phyloP scores from a whole-genome alignment of 2,113 vertebrate genomes.

The Sarotherodon lohbergeri region DNA sequence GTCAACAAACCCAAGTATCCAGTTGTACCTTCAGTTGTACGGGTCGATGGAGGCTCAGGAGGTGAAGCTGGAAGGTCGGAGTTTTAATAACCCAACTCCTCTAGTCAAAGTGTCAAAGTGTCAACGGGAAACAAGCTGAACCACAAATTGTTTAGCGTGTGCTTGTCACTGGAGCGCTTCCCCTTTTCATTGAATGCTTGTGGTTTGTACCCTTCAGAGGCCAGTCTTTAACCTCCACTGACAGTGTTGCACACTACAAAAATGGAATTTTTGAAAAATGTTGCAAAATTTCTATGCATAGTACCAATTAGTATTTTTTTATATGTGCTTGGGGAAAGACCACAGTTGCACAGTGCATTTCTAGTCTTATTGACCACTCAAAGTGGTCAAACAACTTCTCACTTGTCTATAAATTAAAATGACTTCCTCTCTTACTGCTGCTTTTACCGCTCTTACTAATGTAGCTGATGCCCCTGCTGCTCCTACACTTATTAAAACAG shows the following conservation, averaged over 20 bases:
- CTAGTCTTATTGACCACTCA: neutral
- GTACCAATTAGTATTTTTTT: neutral
- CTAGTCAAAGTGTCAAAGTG: neutral
- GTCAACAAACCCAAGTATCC: neutral
- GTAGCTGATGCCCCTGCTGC: neutral
- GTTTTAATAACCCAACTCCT: neutral
- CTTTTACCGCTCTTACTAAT: neutral
- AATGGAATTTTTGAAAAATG: neutral
- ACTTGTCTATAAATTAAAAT: neutral
- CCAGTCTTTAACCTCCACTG: neutral
- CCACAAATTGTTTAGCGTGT: neutral
- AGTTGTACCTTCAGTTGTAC: neutral
- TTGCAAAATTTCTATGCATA: neutral
- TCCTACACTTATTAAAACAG: neutral
- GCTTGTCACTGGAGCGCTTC: neutral
- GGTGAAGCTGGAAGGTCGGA: neutral
- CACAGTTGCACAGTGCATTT: neutral
- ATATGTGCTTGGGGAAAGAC: fast-evolving
- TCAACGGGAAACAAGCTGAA: neutral
- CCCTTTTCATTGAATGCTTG: neutral
- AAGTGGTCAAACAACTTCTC: neutral
- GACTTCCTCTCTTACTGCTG: neutral
- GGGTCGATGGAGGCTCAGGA: neutral
- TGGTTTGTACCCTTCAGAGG: neutral
- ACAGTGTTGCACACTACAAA: neutral